Evolutionary conservation across 1,140 invertebrate genomes (phyloP), one percentile per base, ranked within the genome.

Genomic region (Araneus ventricosus): DNA sequence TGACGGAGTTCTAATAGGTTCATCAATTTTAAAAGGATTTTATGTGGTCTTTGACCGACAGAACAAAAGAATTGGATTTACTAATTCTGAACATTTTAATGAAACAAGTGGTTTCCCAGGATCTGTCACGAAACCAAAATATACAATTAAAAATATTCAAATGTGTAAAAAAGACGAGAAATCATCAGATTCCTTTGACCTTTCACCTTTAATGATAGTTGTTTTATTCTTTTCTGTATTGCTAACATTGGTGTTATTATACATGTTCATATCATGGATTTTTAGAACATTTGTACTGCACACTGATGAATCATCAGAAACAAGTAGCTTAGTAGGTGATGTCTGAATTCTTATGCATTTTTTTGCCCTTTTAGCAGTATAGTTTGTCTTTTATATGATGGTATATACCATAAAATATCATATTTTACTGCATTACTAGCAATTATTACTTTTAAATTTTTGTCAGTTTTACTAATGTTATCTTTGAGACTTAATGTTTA

Each of bases 1-100:
- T 41, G n/a, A 20, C 14, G 93, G 93, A 59, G 57, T 52, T 27
- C 63, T 88, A 22, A 84, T 94, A 24, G 90, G 93, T 17, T 59
- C 93, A 86, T 82, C 90, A 22, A 88, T 94, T 88, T 93, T 94
- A 34, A 89, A 88, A 92, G 93, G 93, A 75, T 94, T 92, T 80
- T 92, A 82, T 75, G 88, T 94, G 4, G 41, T 92, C 17, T 94
- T 92, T 88, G 90, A 94, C 30, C n/a, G 93, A 39, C 22, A 37
- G 34, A 92, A 92, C 27, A 92, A 92, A 79, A 63, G 61, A 90
- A 80, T 94, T 22, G 93, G 93, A 20, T 94, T 94, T 92, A 90
- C 90, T 57, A 94, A 94, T 45, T 91, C 93, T 24, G 59, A 59
- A n/a, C 8, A 61, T 39, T 30, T 5, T 88, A 30, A 39, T 70